Base-by-base conservation (phyloP, 2,888 invertebrate genomes). In the Caenorhabditis sp. region DNA sequence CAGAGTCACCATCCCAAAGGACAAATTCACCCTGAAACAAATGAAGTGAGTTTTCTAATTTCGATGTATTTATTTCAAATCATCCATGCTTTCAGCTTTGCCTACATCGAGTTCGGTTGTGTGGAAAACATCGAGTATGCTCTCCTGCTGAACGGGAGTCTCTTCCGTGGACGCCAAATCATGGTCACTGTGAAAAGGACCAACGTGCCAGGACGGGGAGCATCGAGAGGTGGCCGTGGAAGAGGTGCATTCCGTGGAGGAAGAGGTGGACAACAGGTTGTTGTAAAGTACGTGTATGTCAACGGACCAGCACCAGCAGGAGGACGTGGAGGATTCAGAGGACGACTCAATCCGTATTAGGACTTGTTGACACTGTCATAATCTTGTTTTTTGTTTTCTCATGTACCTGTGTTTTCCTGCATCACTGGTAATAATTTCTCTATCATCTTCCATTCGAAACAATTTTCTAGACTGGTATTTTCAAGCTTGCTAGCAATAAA, bases 31-130 rank as follows among this genome's bases (percentile, higher is more conserved):
- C 8, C n/a, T 19, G 22, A n/a, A 19, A 7, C 63, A 63, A 14
- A 63, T 41, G 26, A 59, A 59, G 59, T 59, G 26, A 35, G 59
- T 35, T 59, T 38, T 38, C 10, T 2, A 38, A 10, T 6, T 35
- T 35, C 5, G 31, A 35, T 6, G 31, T 6, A 6, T 35, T 35
- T 8, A 35, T 35, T 6, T 35, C n/a, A n/a, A n/a, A n/a, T n/a
- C n/a, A n/a, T n/a, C n/a, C n/a, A n/a, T 12, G n/a, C 8, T 63
- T 63, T 41, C 63, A 63, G 63, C 44, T 63, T 63, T 63, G 63
- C 63, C 10, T 63, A 24, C 35, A 31, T 63, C 24, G 41, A 63
- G 26, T 63, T 63, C 24, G 41, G 38, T 12, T n/a, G 22, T 12
- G 2, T 24, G 2, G 44, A 63, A 35, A 12, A 38, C 24, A 35